Evolutionary conservation across 2,797 vertebrate genomes (phyloP).

Genomic region (Atherinosoma microstoma): DNA sequence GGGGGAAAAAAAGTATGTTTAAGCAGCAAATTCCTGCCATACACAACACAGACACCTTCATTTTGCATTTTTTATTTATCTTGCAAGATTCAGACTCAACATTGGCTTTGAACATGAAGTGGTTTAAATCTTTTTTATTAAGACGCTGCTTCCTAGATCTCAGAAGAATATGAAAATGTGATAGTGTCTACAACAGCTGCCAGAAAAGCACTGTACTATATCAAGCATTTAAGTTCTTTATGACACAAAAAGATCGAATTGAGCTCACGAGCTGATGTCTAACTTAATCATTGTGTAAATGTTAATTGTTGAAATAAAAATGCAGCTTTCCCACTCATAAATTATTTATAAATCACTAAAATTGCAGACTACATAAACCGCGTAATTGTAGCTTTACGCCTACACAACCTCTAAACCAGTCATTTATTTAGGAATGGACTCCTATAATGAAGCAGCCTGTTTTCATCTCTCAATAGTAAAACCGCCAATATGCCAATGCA

Average conservation of each 20-base stretch:
- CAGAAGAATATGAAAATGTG: background rate
- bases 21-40: background rate
- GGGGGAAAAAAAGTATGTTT: background rate
- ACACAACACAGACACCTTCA: background rate
- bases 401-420: constrained; percentile 9
- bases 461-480: constrained; percentile 24
- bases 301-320: constrained; percentile 11
- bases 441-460: constrained; percentile 36
- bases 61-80: background rate
- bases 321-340: background rate
- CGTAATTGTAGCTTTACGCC: constrained; percentile 7
- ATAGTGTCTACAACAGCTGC: background rate
- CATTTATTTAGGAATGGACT: constrained; percentile 15
- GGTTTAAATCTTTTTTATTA: too few relatives aligned
- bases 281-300: constrained; percentile 5
- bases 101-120: too few relatives aligned
- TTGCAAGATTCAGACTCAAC: too few relatives aligned
- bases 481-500: background rate
- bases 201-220: background rate
- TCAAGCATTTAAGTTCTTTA: background rate
- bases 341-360: constrained; percentile 1
- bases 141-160: too few relatives aligned
- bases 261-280: constrained; percentile 10
- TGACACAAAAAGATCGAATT: constrained; percentile 26
- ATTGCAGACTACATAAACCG: background rate